phyloP scores from a whole-genome alignment of 2,113 vertebrate genomes.

The Mesembrinibis cayennensis region DNA sequence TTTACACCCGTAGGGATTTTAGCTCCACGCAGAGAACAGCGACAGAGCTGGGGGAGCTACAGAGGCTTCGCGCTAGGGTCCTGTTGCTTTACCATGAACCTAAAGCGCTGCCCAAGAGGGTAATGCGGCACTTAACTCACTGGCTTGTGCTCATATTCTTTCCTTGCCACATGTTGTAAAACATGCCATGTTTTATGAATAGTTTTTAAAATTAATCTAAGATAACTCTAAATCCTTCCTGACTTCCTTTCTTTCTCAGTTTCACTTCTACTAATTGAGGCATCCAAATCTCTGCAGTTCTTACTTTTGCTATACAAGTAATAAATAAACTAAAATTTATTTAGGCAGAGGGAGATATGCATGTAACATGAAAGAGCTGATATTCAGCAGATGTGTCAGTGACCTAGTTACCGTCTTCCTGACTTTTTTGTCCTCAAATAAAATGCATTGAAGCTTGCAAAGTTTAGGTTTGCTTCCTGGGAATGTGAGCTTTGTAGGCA shows the following conservation, averaged over 20 bases:
- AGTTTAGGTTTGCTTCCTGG: not conserved
- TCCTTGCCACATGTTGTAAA: not conserved
- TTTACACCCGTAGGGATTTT: not conserved
- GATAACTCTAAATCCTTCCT: not conserved
- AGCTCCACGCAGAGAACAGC: not conserved
- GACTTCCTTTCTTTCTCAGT: not conserved
- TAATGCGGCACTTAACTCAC: not conserved
- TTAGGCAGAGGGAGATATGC: not conserved
- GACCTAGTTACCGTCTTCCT: not conserved
- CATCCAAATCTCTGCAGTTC: not conserved
- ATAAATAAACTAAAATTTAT: not conserved
- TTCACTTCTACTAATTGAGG: not conserved
- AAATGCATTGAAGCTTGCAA: not conserved
- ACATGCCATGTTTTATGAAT: not conserved
- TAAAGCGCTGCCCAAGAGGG: not conserved
- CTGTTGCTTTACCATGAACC: not conserved
- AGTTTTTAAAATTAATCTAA: not conserved
- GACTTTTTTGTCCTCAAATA: not conserved
- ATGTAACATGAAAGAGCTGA: not conserved
- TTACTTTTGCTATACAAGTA: not conserved
- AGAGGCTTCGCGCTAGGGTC: not conserved
- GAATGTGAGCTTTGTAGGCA: not conserved
- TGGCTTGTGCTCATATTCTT: not conserved
- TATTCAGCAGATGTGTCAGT: not conserved
- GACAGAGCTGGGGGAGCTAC: not conserved